phyloP scores from a whole-genome alignment of 2,797 vertebrate genomes.

The Podarcis lilfordi region DNA sequence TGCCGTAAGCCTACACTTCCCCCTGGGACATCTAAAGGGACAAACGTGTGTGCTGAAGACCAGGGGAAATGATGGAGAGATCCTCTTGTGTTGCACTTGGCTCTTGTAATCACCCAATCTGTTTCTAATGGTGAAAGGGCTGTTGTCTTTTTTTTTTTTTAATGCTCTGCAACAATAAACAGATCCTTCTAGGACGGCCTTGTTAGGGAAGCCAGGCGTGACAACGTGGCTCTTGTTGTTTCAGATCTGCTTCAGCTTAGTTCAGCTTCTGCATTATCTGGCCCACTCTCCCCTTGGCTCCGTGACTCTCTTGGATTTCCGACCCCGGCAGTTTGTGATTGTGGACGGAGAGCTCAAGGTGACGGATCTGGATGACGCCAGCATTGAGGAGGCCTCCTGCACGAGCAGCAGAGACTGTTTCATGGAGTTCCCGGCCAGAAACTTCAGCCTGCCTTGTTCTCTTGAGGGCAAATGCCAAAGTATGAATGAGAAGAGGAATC shows the following conservation, averaged over 20 bases:
- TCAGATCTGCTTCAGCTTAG: constrained; percentile 90
- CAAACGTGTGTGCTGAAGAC: background rate
- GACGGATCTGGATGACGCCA: constrained; percentile 89
- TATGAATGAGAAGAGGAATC: constrained; percentile 90
- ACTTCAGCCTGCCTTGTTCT: constrained; percentile 86
- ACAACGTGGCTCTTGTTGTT: constrained; percentile 37
- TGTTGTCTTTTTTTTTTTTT: constrained; percentile 12
- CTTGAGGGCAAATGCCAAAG: constrained; percentile 82
- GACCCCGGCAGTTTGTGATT: constrained; percentile 90
- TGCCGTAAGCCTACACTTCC: background rate
- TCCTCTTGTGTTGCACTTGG: background rate
- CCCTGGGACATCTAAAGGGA: background rate
- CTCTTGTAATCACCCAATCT: background rate
- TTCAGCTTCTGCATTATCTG: constrained; percentile 87
- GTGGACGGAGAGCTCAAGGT: constrained; percentile 89
- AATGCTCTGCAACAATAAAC: constrained; percentile 3
- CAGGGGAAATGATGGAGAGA: background rate
- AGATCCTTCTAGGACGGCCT: constrained; percentile 3
- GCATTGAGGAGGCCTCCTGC: constrained; percentile 84
- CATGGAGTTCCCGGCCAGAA: constrained; percentile 88
- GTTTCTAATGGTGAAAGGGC: constrained; percentile 18
- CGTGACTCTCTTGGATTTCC: constrained; percentile 88
- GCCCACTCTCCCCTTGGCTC: constrained; percentile 90
- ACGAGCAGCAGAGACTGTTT: constrained; percentile 77
- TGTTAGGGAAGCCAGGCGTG: background rate